These are phyloP conservation scores for Leptogaster cylindrica DNA, from an alignment of 2,888 invertebrate genomes.

Conservation along the genomic window DNA sequence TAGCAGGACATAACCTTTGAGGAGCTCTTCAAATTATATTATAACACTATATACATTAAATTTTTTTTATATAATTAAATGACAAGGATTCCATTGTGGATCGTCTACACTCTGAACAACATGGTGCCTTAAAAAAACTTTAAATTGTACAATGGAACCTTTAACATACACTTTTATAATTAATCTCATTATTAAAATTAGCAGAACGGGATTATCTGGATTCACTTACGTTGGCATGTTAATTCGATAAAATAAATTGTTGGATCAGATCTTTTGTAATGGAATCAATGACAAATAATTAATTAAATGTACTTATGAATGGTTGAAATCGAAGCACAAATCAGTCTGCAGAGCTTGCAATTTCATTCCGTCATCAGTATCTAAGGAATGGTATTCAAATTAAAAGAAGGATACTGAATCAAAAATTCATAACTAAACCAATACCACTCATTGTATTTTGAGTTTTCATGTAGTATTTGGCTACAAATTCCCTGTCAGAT, in stretches of 20 bases:
- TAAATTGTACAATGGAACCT: too few species aligned
- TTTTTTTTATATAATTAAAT: too few species aligned
- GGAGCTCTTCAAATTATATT: too few species aligned
- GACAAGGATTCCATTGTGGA: too few species aligned
- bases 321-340: too few species aligned
- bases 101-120: too few species aligned
- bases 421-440: background rate
- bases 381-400: constrained; percentile 9
- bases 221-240: background rate
- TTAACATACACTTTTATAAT: constrained; percentile 24
- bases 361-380: constrained; percentile 19
- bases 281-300: constrained; percentile 46
- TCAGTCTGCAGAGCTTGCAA: too few species aligned
- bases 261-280: constrained; percentile 43
- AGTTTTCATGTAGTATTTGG: background rate
- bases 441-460: background rate
- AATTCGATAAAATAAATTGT: constrained; percentile 44
- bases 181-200: constrained; percentile 23
- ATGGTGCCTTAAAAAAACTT: too few species aligned
- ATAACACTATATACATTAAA: too few species aligned
- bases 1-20: too few species aligned
- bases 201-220: background rate
- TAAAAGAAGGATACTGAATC: constrained; percentile 13
- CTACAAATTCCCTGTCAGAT: constrained; percentile 2
- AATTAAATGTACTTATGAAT: constrained; percentile 44